A percentile compares a stretch with the other conserved stretches of the same genome.
Conservation (phyloP, 92 coral and sea anemone genomes). For the Actinernus sp. region DNA sequence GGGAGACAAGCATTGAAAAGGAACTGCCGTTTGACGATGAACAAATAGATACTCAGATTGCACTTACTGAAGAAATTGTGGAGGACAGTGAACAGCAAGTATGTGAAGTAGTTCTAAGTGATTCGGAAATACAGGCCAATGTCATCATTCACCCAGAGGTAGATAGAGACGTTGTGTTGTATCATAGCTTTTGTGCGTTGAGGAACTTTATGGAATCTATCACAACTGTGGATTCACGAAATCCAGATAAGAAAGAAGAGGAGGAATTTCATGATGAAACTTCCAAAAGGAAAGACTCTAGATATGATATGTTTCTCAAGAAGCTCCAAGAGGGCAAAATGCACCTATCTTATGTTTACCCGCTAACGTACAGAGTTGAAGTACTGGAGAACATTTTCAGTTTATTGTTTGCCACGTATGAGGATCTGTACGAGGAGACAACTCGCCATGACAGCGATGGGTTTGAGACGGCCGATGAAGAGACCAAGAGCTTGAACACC, state of each 20-base stretch:
- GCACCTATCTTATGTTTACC: slow-evolving; percentile 81
- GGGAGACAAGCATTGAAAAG: not conserved
- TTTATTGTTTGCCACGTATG: slow-evolving; percentile 88
- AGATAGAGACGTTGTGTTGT: slow-evolving; percentile 85
- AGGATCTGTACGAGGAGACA: slow-evolving; percentile 77
- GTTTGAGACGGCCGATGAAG: slow-evolving; percentile 87
- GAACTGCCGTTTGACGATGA: not conserved
- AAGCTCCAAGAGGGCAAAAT: slow-evolving; percentile 68
- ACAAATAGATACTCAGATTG: not conserved
- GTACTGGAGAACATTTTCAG: slow-evolving; percentile 91
- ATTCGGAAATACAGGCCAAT: not conserved
- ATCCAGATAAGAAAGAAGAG: not conserved
- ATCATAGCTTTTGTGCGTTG: slow-evolving; percentile 90
- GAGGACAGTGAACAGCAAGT: not conserved
- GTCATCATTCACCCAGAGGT: slow-evolving; percentile 77
- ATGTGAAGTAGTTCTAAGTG: not conserved
- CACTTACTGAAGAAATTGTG: not conserved
- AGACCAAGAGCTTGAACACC: slow-evolving; percentile 82
- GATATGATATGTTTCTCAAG: not conserved
- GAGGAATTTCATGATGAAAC: too few relatives aligned
- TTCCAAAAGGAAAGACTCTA: not conserved
- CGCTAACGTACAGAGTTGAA: slow-evolving; percentile 90
- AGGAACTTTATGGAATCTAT: slow-evolving; percentile 87
- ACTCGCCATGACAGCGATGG: slow-evolving; percentile 89
- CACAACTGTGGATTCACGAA: not conserved